Conservation (phyloP, 2,113 vertebrate genomes). For the Narcine bancroftii region DNA sequence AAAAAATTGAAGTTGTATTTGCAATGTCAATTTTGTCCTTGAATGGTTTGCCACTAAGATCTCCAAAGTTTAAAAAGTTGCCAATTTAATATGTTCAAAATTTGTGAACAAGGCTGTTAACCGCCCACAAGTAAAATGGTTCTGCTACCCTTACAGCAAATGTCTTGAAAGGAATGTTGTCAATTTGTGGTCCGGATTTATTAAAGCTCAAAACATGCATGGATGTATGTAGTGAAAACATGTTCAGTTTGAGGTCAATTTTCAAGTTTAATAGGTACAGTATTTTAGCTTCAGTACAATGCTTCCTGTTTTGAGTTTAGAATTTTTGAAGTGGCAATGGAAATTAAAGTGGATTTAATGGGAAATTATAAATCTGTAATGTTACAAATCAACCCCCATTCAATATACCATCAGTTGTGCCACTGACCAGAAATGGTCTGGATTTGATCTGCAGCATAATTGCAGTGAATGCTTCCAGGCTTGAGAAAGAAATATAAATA, state of each 20-base stretch:
- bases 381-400: background rate
- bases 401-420: background rate
- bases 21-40: background rate
- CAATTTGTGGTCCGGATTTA: background rate
- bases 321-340: background rate
- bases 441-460: background rate
- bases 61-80: background rate
- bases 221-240: background rate
- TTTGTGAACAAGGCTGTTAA: background rate
- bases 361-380: background rate
- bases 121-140: background rate
- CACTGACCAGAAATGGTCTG: background rate
- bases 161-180: background rate
- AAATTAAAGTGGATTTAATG: background rate
- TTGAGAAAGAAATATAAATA: no score
- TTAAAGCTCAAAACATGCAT: no score
- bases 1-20: no score
- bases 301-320: background rate
- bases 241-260: background rate
- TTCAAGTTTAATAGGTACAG: background rate
- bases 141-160: background rate
- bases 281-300: no score
- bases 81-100: background rate
- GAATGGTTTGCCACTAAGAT: background rate
- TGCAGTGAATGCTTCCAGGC: background rate